Base-by-base conservation (phyloP, 2,113 vertebrate species). In the Notarius quadriscutis region DNA sequence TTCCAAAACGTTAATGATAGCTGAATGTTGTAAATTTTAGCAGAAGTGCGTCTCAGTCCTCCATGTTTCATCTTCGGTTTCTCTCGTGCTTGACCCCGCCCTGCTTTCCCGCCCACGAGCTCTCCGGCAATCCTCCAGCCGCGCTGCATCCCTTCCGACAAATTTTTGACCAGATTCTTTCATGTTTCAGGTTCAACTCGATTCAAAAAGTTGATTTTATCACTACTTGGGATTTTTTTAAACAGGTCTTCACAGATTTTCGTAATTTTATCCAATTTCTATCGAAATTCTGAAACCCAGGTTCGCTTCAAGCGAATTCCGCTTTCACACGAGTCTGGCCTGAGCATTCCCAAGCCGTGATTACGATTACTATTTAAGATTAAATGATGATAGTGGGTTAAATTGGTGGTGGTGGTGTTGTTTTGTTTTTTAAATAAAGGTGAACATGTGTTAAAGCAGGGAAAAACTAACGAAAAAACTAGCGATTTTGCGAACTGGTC, bases 151-250 rank as follows among this genome's bases (percentile, higher is more conserved):
- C 87, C 89, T 74, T 75, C 90, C 79, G 93, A 89, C 75, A 91
- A 90, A 92, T 93, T 91, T 92, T 89, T 48, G 92, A 91, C 88
- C 90, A 91, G 90, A 90, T 91, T 89, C 93, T 94, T 92, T 94
- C 95, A 96, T 96, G 91, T 94, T 95, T 95, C 93, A 91, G 63
- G 92, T 83, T 83, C 10, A 27, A 48, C 4, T 63, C 71, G 25
- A 58, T 87, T 63, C 60, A 22, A 6, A 57, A 74, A 75, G 7
- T 62, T 34, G 7, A 17, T 20, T 8, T 18, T 58, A 18, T 58
- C 25, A 22, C 22, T 27, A 75, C 14, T 17, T 2, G 1, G 4
- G 0, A 50, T 50, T 75, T 48, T 41, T 25, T n/a, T 7, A 53
- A 77, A 77, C 2, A 27, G 77, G 55, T 18, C 18, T 48, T 8